Evolutionary conservation across 2,113 vertebrate species (phyloP).

Genomic region (Circaetus cinerascens): DNA sequence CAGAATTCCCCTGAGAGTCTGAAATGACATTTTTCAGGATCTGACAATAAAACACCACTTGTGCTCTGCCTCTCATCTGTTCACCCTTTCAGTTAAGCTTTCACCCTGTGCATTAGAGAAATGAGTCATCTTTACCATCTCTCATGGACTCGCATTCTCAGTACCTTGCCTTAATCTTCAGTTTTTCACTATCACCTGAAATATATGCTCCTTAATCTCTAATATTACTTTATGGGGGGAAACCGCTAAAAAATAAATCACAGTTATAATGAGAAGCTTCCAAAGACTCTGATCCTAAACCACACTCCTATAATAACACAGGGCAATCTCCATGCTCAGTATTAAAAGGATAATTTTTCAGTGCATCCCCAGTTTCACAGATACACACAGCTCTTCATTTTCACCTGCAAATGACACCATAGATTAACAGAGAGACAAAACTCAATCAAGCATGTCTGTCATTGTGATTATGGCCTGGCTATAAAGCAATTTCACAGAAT

Average conservation of each 20-base stretch:
- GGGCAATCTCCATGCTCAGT: background rate
- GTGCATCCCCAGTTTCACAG: background rate
- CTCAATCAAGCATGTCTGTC: conserved; percentile 52
- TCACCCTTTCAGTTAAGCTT: conserved; percentile 27
- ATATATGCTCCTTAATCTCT: conserved; percentile 39
- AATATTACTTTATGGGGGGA: conserved; percentile 17
- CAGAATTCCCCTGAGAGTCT: conserved; percentile 3
- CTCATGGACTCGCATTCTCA: background rate
- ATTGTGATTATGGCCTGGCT: background rate
- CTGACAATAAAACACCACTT: conserved; percentile 15
- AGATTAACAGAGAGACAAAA: conserved; percentile 55
- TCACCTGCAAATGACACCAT: conserved; percentile 34
- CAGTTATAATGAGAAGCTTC: conserved; percentile 30
- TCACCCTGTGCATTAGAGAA: background rate
- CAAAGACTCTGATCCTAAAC: conserved; percentile 32
- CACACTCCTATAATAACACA: background rate
- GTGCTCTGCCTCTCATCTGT: background rate
- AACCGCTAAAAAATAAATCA: conserved; percentile 39
- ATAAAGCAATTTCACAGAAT: conserved; percentile 51
- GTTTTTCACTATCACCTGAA: conserved; percentile 37
- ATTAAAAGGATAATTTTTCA: conserved; percentile 42
- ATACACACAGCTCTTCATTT: conserved; percentile 28
- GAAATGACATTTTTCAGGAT: conserved; percentile 30
- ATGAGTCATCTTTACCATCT: conserved; percentile 41
- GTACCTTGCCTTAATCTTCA: conserved; percentile 8